Evolutionary conservation across 2,888 invertebrate species (phyloP), one percentile per base, ranked within the genome.

Genomic region (Tromatobia lineatoria): DNA sequence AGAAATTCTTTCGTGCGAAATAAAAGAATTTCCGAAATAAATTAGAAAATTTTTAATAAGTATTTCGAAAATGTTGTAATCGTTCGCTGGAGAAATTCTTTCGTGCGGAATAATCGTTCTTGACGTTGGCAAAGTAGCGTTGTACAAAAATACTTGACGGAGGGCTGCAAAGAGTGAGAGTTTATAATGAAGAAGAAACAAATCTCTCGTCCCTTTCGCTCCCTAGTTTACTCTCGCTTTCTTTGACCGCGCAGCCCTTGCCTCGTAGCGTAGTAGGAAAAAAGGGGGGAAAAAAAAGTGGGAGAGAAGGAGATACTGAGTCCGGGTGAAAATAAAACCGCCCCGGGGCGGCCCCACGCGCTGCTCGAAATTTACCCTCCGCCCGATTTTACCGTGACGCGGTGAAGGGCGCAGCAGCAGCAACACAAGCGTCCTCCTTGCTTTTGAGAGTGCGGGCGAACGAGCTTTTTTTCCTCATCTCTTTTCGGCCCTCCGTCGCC

Each of bases 251-350:
- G 34, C 34, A 20, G 64, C 57, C 61, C 76, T 45, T 59, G 73
- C 18, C 52, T 64, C 18, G 34, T 18, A 20, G 64, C 42, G 18
- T 34, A 61, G n/a, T 34, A 61, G 64, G 50, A 45, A 75, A n/a
- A 23, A 34, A 54, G 25, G 29, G 29, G 23, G 23, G 13, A 13
- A n/a, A 66, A 34, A 59, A 59, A 50, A 74, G 25, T 29, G 25
- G 25, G 52, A 77, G 50, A 76, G 38, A 77, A 34, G 34, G 29
- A 23, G 61, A 61, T 45, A n/a, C 29, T 34, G 50, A 82, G 66
- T 76, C 76, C 85, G 85, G 82, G 77, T 87, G 86, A 75, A 80
- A 85, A 87, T 87, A 86, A 85, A 87, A 87, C 76, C 81, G 81
- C 87, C 87, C 82, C 75, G 79, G 85, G 87, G 85, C 50, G 82